Conservation (phyloP, 2,888 invertebrate species). For the Tridacna crocea region DNA sequence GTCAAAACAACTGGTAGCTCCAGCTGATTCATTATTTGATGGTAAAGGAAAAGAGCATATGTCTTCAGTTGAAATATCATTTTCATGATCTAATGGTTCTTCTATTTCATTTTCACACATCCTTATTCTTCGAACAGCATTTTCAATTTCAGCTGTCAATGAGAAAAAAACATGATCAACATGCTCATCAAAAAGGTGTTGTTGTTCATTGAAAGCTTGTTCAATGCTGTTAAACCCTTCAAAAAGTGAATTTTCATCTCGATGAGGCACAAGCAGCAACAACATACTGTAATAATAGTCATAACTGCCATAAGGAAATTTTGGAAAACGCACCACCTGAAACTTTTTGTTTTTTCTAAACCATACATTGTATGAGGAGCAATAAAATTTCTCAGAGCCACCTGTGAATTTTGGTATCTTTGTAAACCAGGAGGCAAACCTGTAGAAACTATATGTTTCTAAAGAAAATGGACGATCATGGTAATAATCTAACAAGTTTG, state of each 20-base stretch:
- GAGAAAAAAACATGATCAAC: neutral
- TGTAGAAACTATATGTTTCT: conserved; percentile 3
- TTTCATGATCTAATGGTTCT: neutral
- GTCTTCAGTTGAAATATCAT: neutral
- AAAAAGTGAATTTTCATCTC: neutral
- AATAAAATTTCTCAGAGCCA: neutral
- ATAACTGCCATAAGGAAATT: conserved; percentile 31
- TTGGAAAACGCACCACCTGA: conserved; percentile 30
- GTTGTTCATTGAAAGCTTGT: conserved; percentile 1
- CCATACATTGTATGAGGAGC: conserved; percentile 30
- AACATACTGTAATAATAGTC: conserved; percentile 42
- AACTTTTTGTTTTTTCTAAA: conserved; percentile 1
- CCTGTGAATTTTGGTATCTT: conserved; percentile 8
- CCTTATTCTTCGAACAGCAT: neutral
- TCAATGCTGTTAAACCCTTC: neutral
- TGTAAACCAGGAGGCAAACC: conserved; percentile 41
- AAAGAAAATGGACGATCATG: conserved; percentile 27
- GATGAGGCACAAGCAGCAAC: conserved; percentile 35
- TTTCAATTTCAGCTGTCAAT: conserved; percentile 32
- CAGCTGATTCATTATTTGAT: neutral
- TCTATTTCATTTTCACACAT: neutral
- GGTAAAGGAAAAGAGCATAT: no score
- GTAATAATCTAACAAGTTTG: conserved; percentile 44
- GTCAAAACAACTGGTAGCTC: no score
- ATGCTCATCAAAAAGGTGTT: neutral